Base-by-base conservation (phyloP, 2,113 vertebrate species). In the Epinephelus fuscoguttatus region DNA sequence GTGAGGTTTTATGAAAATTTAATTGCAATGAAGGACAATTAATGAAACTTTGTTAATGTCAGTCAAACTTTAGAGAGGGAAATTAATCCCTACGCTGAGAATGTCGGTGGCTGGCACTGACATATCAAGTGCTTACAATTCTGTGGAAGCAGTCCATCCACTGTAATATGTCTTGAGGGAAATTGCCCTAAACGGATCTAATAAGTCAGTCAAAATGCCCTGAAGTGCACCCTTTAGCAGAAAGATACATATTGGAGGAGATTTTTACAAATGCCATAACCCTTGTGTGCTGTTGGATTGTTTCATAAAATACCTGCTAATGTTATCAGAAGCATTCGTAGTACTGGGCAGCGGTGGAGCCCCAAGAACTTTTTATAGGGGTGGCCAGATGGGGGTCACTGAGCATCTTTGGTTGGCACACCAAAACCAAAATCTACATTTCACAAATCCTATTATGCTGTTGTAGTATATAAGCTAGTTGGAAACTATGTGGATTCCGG, bases 1-100 rank as follows among this genome's bases (percentile, higher is more conserved):
- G 66, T 82, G 76, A 61, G 45, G 21, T 78, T 82, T 75, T 70
- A 50, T 76, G 68, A 69, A 64, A 78, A 80, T 81, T 17, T 70
- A 84, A 84, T 40, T 69, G 80, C 75, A 64, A 59, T 50, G 70
- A 74, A 60, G 63, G 67, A 80, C 76, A 78, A 78, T 90, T 72
- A 81, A 80, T 47, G 4, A 60, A 81, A 87, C 64, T 80, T 85
- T 3, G 21, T 78, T 81, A 64, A 84, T 57, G 64, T 78, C 72
- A 76, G 71, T 75, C 68, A 76, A 63, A 82, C 86, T 84, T 84
- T 75, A 27, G 75, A 68, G 78, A 63, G 8, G 52, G 70, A 70
- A 79, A 82, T 80, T 0, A 82, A 86, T 78, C 67, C 66, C 42
- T 8, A 12, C 4, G 50, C 49, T n/a, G 63, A 30, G 64, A 60